phyloP scores from a whole-genome alignment of 2,113 vertebrate genomes.

The Dromaius novaehollandiae region DNA sequence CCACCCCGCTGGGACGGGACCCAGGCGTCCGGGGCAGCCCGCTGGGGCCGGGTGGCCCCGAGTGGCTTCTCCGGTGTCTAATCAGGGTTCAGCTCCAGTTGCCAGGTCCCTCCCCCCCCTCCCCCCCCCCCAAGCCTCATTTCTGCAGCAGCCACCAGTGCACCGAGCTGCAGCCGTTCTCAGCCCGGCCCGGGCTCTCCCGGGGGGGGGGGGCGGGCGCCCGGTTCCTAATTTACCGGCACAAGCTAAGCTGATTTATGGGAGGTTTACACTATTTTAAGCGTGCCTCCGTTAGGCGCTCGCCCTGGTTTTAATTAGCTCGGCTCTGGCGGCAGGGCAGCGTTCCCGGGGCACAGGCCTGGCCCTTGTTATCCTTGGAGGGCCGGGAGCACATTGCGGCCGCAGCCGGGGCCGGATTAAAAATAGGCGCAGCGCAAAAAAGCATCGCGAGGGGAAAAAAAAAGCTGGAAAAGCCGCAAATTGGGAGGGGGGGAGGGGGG shows the following conservation, averaged over 20 bases:
- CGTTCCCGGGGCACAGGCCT: neutral
- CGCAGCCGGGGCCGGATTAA: neutral
- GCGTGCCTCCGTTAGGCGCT: constrained; percentile 37
- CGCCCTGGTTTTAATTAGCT: constrained; percentile 49
- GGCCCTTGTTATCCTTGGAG: constrained; percentile 2
- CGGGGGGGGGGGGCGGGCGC: neutral
- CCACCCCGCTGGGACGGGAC: too few species aligned
- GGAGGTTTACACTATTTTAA: constrained; percentile 47
- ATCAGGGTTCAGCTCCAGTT: neutral
- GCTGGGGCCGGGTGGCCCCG: too few species aligned
- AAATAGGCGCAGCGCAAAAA: neutral
- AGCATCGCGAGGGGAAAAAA: too few species aligned
- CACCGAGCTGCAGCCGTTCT: neutral
- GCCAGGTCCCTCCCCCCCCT: neutral
- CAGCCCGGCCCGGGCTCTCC: constrained; percentile 6
- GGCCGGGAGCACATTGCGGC: neutral
- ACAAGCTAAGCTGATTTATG: constrained; percentile 40
- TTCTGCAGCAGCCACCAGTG: neutral
- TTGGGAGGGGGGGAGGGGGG: too few species aligned
- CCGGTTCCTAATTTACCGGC: constrained; percentile 28
- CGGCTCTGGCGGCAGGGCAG: neutral
- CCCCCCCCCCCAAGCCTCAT: accelerated
- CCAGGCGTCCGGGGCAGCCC: too few species aligned
- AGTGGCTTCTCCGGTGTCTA: too few species aligned
- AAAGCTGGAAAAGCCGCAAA: too few species aligned